Evolutionary conservation across 2,113 vertebrate genomes (phyloP).

Genomic region (Ammodramus savannarum): DNA sequence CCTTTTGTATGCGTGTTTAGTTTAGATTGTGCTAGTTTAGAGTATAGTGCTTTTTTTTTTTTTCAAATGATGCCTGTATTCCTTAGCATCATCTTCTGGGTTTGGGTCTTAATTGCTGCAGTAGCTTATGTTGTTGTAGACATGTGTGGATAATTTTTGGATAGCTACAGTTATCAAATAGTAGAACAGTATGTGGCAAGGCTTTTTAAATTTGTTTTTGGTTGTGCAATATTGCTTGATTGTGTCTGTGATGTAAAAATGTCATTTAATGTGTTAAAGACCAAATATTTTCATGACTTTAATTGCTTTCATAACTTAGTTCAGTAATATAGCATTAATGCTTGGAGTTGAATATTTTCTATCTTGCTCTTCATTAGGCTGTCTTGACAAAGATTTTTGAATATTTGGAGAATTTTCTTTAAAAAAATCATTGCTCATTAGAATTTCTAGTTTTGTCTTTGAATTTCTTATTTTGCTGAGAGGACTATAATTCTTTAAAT

Average conservation of each 20-base stretch:
- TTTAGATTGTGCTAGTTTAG: constrained; percentile 38
- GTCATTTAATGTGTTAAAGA: background rate
- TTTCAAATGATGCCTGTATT: background rate
- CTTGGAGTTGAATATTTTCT: background rate
- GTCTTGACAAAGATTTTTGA: constrained; percentile 4
- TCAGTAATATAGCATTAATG: background rate
- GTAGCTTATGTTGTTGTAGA: constrained; percentile 2
- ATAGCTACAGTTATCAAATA: background rate
- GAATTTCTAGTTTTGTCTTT: background rate
- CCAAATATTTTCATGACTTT: background rate
- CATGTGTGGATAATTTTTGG: background rate
- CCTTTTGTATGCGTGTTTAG: constrained; percentile 26
- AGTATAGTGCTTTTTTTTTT: background rate
- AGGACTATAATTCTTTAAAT: constrained; percentile 26
- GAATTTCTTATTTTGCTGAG: constrained; percentile 17
- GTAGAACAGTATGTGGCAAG: background rate
- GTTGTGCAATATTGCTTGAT: background rate
- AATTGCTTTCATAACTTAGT: background rate
- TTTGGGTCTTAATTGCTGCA: constrained; percentile 2
- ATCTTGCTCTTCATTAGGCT: background rate
- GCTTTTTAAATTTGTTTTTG: background rate
- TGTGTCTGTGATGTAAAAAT: background rate
- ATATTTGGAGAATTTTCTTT: background rate
- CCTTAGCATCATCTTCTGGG: background rate
- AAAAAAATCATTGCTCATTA: background rate